These are phyloP conservation scores for Panthera tigris DNA, from an alignment of 2,113 vertebrate genomes.

Conservation along the genomic window DNA sequence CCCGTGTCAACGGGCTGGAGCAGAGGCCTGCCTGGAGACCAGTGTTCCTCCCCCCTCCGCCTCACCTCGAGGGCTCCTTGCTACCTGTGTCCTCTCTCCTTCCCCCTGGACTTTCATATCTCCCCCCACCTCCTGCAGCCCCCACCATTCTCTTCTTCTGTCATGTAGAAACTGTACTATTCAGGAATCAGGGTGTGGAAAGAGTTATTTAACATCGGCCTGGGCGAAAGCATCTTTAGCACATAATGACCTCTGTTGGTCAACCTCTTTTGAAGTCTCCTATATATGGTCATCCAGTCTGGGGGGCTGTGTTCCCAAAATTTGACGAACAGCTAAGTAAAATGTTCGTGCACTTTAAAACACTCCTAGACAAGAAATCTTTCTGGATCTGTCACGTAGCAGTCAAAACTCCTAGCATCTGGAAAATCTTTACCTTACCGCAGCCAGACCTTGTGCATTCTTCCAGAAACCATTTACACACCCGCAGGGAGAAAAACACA, in stretches of 20 bases:
- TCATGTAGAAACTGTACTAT: background rate
- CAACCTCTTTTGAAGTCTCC: background rate
- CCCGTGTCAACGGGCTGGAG: fast-evolving
- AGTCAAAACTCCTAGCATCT: background rate
- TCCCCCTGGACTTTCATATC: background rate
- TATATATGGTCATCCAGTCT: background rate
- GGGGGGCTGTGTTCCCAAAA: background rate
- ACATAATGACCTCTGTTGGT: background rate
- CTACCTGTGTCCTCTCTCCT: background rate
- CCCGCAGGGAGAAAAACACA: background rate
- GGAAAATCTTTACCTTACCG: background rate
- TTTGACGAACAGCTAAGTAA: background rate
- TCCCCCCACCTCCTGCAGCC: no score
- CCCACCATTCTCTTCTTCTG: background rate
- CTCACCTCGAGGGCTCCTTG: fast-evolving
- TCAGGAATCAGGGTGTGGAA: background rate
- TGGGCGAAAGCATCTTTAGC: no score
- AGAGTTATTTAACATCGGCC: background rate
- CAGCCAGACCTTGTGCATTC: fast-evolving
- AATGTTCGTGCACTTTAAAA: background rate
- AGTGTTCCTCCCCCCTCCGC: fast-evolving
- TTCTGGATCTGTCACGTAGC: background rate
- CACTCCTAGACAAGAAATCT: background rate
- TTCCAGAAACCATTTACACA: background rate
- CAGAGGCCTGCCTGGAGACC: no score